A percentile compares a stretch with the other conserved stretches of the same genome.
These are phyloP conservation scores for Eulimnadia texana DNA, from an alignment of 1,140 invertebrate genomes.

Conservation along the genomic window DNA sequence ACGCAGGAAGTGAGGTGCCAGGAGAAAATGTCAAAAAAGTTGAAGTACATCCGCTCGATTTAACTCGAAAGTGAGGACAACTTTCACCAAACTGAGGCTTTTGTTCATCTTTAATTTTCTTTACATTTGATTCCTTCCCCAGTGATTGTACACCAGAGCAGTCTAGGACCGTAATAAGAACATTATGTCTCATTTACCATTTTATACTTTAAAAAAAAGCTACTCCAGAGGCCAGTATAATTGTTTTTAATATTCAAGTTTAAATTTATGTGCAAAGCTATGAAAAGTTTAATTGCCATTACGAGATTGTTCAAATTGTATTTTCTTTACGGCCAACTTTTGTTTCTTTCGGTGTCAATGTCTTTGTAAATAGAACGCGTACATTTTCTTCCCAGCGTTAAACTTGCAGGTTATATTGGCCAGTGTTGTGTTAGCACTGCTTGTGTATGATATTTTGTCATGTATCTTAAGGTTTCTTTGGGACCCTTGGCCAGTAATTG, in stretches of 20 bases:
- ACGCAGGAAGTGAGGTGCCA: constrained; percentile 2
- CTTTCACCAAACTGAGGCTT: neutral
- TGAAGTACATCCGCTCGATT: constrained; percentile 8
- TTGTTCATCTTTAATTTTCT: too few species aligned
- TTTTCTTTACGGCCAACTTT: too few species aligned
- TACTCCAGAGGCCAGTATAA: neutral
- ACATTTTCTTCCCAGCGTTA: too few species aligned
- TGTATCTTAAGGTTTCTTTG: too few species aligned
- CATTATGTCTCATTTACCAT: neutral
- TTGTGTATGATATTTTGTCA: too few species aligned
- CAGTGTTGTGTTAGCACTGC: too few species aligned
- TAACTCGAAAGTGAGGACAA: constrained; percentile 16
- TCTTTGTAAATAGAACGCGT: too few species aligned
- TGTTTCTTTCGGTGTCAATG: too few species aligned
- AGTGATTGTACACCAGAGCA: neutral
- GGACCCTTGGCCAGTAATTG: too few species aligned
- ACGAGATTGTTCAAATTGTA: too few species aligned
- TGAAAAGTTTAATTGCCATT: too few species aligned
- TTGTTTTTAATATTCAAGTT: neutral
- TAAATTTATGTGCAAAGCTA: neutral
- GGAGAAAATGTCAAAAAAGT: neutral
- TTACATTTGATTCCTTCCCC: neutral
- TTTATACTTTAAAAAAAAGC: neutral
- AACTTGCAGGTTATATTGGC: too few species aligned
- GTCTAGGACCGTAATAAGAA: neutral